A percentile compares a stretch with the other conserved stretches of the same genome.
phyloP scores from a whole-genome alignment of 2,888 invertebrate genomes.

The Mythimna pallens region DNA sequence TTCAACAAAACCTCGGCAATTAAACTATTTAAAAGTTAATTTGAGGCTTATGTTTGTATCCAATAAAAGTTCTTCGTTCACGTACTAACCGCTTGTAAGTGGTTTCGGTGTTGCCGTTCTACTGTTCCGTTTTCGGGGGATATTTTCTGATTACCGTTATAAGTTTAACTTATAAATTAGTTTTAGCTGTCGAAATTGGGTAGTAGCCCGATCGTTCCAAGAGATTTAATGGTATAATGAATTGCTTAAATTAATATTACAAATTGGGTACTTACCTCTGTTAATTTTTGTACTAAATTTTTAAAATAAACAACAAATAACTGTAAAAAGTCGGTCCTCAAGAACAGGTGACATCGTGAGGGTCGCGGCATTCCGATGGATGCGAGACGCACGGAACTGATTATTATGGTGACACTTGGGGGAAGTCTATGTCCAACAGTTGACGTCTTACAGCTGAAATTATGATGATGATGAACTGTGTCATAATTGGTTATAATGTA shows the following conservation, averaged over 20 bases:
- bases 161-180: slow-evolving; percentile 29
- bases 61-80: slow-evolving; percentile 40
- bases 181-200: slow-evolving; percentile 11
- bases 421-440: too few species aligned
- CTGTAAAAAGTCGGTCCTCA: too few species aligned
- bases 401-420: too few species aligned
- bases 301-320: too few species aligned
- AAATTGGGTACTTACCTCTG: too few species aligned
- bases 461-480: too few species aligned
- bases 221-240: neutral
- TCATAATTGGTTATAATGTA: too few species aligned
- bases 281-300: too few species aligned
- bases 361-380: too few species aligned
- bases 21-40: slow-evolving; percentile 32
- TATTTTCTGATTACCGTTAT: slow-evolving; percentile 25
- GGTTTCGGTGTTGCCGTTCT: slow-evolving; percentile 34
- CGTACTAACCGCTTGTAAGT: slow-evolving; percentile 33
- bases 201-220: neutral
- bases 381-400: too few species aligned
- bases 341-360: too few species aligned
- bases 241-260: slow-evolving; percentile 16
- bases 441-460: too few species aligned
- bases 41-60: slow-evolving; percentile 10
- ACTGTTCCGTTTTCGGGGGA: neutral
- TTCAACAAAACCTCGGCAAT: slow-evolving; percentile 15